Evolutionary conservation across 2,888 invertebrate genomes (phyloP), one percentile per base, ranked within the genome.

Genomic region (Itoplectis maculator): DNA sequence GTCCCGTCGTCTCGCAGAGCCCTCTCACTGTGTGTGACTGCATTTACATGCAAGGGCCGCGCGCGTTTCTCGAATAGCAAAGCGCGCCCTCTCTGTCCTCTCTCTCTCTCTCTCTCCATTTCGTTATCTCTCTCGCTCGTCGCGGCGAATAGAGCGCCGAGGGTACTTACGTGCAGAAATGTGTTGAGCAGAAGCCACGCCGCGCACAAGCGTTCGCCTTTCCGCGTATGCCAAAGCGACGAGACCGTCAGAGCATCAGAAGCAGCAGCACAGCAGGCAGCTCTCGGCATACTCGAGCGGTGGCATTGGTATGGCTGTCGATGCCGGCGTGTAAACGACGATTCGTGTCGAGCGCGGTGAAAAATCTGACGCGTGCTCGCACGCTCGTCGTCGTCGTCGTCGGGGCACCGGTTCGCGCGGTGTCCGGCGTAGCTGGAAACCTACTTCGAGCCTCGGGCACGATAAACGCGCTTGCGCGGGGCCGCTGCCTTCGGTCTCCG

Each of bases 1-100:
- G 23, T 29, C 29, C 35, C 45, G 23, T 45, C 1, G 8, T 80
- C 79, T 37, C 61, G 74, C 73, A n/a, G n/a, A n/a, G n/a, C n/a
- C n/a, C n/a, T n/a, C n/a, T 70, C 79, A 63, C 65, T 63, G 81
- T 77, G n/a, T 78, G 79, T 78, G 20, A 79, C 85, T 83, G 88
- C 88, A 88, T 89, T 88, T 89, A 88, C 89, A 88, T 88, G 86
- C 86, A 85, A 82, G 83, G 72, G 84, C 86, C 82, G 81, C 86
- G 87, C 45, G 69, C 63, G 75, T 69, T 80, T 75, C 85, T 84
- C 82, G 81, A 84, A 85, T 82, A 72, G 82, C 72, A 72, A 80
- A 66, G 66, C 66, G 20, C 37, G 18, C 18, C 11, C 8, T n/a
- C 35, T 35, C 15, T n/a, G 23, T 4, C 2, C 51, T 18, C 51